These are phyloP conservation scores for Geodia barretti DNA, from an alignment of 37 sponge, comb jelly and placozoan genomes.

Conservation along the genomic window DNA sequence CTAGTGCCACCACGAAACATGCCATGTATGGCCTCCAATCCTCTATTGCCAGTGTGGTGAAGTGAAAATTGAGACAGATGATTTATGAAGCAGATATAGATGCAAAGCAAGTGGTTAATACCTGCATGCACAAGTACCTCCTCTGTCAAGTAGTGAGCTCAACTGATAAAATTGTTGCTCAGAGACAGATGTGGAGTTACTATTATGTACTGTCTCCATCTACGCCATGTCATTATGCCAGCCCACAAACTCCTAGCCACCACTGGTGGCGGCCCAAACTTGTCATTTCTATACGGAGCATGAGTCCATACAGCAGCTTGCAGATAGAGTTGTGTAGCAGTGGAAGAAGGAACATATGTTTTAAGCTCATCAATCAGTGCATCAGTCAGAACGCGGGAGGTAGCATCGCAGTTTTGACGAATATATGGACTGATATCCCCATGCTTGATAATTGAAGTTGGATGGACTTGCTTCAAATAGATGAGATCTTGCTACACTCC, in stretches of 20 bases:
- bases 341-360: slow-evolving; percentile 7
- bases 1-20: slow-evolving; percentile 24
- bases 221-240: slow-evolving; percentile 28
- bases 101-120: slow-evolving; percentile 3
- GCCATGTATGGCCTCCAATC: slow-evolving; percentile 28
- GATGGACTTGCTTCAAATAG: not conserved
- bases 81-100: not conserved
- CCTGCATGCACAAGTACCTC: slow-evolving; percentile 39
- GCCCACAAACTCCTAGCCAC: slow-evolving; percentile 6
- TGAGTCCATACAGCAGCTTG: slow-evolving; percentile 8
- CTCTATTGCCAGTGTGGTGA: slow-evolving; percentile 16
- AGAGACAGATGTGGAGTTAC: not conserved
- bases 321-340: slow-evolving; percentile 24
- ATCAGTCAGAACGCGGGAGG: not conserved
- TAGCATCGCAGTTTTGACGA: slow-evolving; percentile 27
- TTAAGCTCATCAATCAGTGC: not conserved
- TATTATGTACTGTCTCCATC: slow-evolving; percentile 4
- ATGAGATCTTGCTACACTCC: slow-evolving; percentile 1
- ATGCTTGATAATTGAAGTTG: not conserved
- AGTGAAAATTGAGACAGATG: not conserved
- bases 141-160: not conserved
- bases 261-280: slow-evolving; percentile 22
- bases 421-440: slow-evolving; percentile 9
- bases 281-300: slow-evolving; percentile 14
- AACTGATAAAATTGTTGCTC: slow-evolving; percentile 10